Base-by-base conservation (phyloP, 1,140 invertebrate species). In the Zaprionus lachaisei region DNA sequence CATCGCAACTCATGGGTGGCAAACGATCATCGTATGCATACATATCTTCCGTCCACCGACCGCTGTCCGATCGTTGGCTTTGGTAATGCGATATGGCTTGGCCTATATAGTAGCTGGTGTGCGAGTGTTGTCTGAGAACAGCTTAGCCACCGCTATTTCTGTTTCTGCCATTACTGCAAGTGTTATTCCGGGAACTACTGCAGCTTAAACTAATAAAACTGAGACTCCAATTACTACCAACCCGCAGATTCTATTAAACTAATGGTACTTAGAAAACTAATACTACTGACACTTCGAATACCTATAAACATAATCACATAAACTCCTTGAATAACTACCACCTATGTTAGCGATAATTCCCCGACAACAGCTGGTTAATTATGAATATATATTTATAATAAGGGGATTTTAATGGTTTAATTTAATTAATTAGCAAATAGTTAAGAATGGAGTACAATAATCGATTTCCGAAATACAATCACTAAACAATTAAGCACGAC, bases 21-120 rank as follows among this genome's bases (percentile, higher is more conserved):
- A 47, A 47, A 47, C n/a, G 41, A 47, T 47, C 41, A 47, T 47
- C 41, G 41, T 47, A 47, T 47, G 41, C 41, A 47, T 47, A 47
- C 41, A 47, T 47, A 17, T 47, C 41, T 47, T 47, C 41, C 41
- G n/a, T 47, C 41, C 41, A 7, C n/a, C n/a, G 41, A 17, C 41
- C 41, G n/a, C n/a, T 17, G 41, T 47, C 41, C 41, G 41, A 47
- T 47, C 55, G 65, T 37, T 74, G 51, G 38, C 41, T 58, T 20
- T 63, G 60, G 41, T 47, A 71, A 76, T 57, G 28, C 60, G 71
- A 75, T 75, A 75, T 56, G 37, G 22, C 47, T 20, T 75, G 72
- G 72, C 72, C 72, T 75, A 75, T 70, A 75, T 70, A 49, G 51
- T 56, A 70, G 41, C 41, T 75, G 72, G 72, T 74, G 22, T 69